A percentile compares a stretch with the other conserved stretches of the same genome.
Conservation (phyloP, 2,113 vertebrate genomes). For the Eulemur macaco region DNA sequence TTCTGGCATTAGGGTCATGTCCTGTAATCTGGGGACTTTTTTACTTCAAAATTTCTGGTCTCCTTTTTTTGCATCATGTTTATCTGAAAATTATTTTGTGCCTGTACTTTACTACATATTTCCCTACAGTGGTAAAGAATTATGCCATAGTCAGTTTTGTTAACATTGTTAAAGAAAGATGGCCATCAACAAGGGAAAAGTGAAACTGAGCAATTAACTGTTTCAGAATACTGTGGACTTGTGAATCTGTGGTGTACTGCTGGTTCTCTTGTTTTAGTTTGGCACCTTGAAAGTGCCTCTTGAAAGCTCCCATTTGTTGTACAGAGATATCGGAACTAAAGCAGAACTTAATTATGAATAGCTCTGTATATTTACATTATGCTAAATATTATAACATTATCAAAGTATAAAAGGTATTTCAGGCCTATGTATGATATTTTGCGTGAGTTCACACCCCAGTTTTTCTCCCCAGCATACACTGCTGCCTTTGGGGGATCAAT, state of each 20-base stretch:
- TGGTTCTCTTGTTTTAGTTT: neutral
- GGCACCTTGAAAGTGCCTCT: neutral
- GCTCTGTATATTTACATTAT: neutral
- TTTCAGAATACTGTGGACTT: neutral
- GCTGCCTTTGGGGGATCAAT: neutral
- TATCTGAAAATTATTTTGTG: slow-evolving; percentile 48
- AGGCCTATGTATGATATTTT: neutral
- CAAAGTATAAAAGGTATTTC: neutral
- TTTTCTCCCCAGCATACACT: neutral
- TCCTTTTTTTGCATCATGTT: slow-evolving; percentile 31
- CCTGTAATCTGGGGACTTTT: neutral
- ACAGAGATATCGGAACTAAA: neutral
- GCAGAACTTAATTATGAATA: neutral
- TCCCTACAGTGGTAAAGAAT: neutral
- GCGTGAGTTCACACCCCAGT: neutral
- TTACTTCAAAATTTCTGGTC: neutral
- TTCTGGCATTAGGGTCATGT: neutral
- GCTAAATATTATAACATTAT: neutral
- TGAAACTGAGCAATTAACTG: neutral
- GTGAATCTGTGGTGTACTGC: neutral
- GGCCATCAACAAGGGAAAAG: neutral
- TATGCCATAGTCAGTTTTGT: neutral
- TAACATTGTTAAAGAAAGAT: slow-evolving; percentile 3
- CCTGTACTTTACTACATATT: neutral
- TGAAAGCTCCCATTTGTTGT: neutral